Conservation (phyloP, 1,140 invertebrate species). For the Dolichoris vasculosae region DNA sequence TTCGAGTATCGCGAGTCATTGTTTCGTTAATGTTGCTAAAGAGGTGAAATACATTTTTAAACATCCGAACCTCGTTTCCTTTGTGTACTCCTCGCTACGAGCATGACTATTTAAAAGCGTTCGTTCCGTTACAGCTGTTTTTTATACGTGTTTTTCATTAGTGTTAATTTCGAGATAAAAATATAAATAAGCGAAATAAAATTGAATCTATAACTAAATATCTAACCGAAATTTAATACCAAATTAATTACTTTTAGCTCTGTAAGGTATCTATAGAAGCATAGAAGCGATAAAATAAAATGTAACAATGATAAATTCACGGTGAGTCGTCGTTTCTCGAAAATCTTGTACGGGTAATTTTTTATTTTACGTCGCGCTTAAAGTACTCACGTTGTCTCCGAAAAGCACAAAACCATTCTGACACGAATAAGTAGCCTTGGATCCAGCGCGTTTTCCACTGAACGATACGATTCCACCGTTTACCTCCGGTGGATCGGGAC, state of each 20-base stretch:
- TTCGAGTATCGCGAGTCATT: constrained; percentile 10
- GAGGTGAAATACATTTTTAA: neutral
- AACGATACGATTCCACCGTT: constrained; percentile 82
- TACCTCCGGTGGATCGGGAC: constrained; percentile 84
- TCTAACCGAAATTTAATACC: no score
- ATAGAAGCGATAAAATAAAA: no score
- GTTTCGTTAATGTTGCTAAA: constrained; percentile 16
- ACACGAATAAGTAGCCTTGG: constrained; percentile 86
- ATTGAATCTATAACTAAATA: no score
- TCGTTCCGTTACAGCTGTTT: neutral
- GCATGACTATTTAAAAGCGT: neutral
- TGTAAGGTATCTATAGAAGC: no score
- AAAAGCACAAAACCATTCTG: constrained; percentile 89
- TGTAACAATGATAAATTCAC: no score
- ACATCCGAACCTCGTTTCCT: neutral
- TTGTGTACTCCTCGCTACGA: neutral
- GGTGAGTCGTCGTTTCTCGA: no score
- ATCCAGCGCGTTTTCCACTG: constrained; percentile 83
- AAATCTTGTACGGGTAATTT: no score
- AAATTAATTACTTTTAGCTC: no score
- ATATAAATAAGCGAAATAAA: neutral
- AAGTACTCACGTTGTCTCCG: constrained; percentile 82
- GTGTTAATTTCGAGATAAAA: neutral
- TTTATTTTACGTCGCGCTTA: no score
- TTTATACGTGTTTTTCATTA: no score